phyloP scores from a whole-genome alignment of 2,797 vertebrate species.

The Rhinoraja longicauda region DNA sequence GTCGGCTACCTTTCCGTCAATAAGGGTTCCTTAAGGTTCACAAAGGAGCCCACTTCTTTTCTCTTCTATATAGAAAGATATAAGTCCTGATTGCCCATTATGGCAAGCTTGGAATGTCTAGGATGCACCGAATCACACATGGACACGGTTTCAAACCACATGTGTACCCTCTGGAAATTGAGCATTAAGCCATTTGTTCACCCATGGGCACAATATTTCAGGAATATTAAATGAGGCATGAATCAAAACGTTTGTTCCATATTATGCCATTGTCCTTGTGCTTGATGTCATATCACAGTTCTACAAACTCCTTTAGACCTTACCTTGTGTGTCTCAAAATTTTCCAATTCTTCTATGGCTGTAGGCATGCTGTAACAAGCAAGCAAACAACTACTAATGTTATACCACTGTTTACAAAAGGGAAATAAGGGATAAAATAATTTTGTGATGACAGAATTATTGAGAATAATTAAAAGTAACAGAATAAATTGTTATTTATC shows the following conservation, averaged over 20 bases:
- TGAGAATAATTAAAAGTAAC: too few species aligned
- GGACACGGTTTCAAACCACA: neutral
- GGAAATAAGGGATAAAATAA: too few species aligned
- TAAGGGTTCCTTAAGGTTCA: neutral
- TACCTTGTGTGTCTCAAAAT: too few species aligned
- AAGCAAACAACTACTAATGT: too few species aligned
- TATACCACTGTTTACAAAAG: too few species aligned
- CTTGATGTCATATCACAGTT: too few species aligned
- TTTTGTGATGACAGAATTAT: too few species aligned
- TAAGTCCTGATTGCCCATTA: neutral
- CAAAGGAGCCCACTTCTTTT: neutral
- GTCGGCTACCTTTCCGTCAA: neutral
- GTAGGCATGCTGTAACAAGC: too few species aligned
- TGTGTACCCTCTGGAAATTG: neutral
- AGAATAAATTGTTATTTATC: too few species aligned
- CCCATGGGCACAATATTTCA: neutral
- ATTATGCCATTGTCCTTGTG: neutral
- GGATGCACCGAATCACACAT: neutral
- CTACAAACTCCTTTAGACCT: too few species aligned
- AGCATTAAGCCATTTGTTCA: neutral
- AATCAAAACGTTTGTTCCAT: neutral
- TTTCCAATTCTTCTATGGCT: too few species aligned
- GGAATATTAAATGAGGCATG: neutral
- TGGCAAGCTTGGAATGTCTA: neutral
- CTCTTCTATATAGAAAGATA: neutral